phyloP scores from a whole-genome alignment of 2,797 vertebrate species.

The Streptopelia turtur region DNA sequence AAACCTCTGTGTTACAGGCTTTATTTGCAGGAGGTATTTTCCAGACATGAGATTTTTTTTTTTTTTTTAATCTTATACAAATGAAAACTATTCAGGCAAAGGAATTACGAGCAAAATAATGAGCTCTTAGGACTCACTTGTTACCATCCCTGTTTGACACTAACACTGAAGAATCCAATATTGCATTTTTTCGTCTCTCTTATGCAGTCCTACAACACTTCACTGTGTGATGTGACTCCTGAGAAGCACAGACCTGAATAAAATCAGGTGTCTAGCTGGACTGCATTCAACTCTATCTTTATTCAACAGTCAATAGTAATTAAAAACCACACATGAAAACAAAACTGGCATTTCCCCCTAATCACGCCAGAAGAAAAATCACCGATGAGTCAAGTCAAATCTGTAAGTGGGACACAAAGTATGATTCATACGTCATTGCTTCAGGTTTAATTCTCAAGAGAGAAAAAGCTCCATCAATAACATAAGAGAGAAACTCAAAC shows the following conservation, averaged over 20 bases:
- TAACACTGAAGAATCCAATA: background rate
- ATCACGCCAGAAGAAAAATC: constrained; percentile 36
- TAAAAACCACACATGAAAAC: background rate
- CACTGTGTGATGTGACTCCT: background rate
- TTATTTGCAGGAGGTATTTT: background rate
- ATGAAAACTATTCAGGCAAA: background rate
- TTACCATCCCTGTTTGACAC: background rate
- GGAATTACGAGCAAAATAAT: background rate
- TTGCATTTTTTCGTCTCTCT: rapidly evolving
- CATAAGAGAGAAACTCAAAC: background rate
- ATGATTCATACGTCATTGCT: constrained; percentile 37
- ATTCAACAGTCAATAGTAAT: background rate
- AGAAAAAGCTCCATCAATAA: constrained; percentile 4
- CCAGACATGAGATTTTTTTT: background rate
- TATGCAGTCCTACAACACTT: background rate
- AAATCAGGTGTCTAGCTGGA: background rate
- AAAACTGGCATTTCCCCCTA: background rate
- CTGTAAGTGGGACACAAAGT: constrained; percentile 15
- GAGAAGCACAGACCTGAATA: background rate
- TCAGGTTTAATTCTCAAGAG: constrained; percentile 16
- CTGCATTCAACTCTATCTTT: background rate
- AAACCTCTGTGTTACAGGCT: background rate
- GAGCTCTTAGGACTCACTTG: background rate
- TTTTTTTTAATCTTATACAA: background rate
- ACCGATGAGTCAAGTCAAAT: constrained; percentile 15